Evolutionary conservation across 2,797 vertebrate species (phyloP).

Genomic region (Sorex maritimensis): DNA sequence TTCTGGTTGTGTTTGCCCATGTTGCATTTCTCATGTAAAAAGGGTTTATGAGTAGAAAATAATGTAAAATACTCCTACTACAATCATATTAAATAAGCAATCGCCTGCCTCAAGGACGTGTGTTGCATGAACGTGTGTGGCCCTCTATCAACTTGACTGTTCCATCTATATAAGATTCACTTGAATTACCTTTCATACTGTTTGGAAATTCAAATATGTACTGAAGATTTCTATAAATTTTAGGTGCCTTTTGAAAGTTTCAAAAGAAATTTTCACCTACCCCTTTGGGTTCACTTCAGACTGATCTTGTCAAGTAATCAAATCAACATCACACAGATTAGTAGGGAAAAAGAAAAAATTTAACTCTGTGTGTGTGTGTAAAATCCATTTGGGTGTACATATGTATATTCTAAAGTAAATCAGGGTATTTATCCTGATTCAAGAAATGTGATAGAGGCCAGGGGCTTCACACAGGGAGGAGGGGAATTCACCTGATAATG

Average conservation of each 20-base stretch:
- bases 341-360: background rate
- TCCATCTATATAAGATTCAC: background rate
- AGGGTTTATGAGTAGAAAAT: too few species aligned
- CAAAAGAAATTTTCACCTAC: background rate
- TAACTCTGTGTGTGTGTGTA: background rate
- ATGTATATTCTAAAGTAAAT: background rate
- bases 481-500: too few species aligned
- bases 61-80: too few species aligned
- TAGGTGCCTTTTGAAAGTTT: background rate
- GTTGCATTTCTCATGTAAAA: too few species aligned
- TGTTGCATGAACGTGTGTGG: background rate
- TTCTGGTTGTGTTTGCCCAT: too few species aligned
- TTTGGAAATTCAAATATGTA: background rate
- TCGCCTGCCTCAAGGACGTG: background rate
- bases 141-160: background rate
- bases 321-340: background rate
- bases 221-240: constrained; percentile 25
- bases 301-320: background rate
- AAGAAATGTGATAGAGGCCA: background rate
- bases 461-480: background rate
- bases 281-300: background rate
- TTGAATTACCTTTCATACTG: background rate
- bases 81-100: background rate
- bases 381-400: background rate
- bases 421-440: background rate